phyloP scores from a whole-genome alignment of 1,140 invertebrate genomes.

The Vanessa atalanta region DNA sequence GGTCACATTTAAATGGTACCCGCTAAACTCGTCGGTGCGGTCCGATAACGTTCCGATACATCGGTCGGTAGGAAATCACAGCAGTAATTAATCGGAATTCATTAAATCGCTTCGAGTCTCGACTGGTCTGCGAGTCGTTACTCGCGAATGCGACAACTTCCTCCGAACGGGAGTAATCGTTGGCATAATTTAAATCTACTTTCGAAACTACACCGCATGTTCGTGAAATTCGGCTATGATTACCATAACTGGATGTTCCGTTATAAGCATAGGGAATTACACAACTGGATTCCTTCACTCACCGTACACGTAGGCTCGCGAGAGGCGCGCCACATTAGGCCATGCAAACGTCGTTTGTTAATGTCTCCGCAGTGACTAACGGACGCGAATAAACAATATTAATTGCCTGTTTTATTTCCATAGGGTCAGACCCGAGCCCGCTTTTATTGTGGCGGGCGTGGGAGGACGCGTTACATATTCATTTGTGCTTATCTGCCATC shows the following conservation, averaged over 20 bases:
- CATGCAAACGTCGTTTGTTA: slow-evolving; percentile 40
- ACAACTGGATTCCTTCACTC: slow-evolving; percentile 65
- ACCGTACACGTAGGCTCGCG: slow-evolving; percentile 43
- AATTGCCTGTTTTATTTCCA: slow-evolving; percentile 71
- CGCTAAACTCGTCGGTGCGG: slow-evolving; percentile 41
- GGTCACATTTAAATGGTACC: slow-evolving; percentile 25
- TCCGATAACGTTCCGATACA: slow-evolving; percentile 35
- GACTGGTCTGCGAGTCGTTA: slow-evolving; percentile 27
- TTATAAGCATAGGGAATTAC: slow-evolving; percentile 72
- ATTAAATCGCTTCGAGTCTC: slow-evolving; percentile 31
- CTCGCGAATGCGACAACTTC: slow-evolving; percentile 37
- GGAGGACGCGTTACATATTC: slow-evolving; percentile 71
- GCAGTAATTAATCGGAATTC: slow-evolving; percentile 36
- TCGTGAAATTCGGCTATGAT: slow-evolving; percentile 76
- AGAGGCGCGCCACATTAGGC: slow-evolving; percentile 48
- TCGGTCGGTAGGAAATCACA: slow-evolving; percentile 33
- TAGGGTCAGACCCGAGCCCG: slow-evolving; percentile 54
- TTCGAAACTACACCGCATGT: slow-evolving; percentile 57
- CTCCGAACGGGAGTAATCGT: slow-evolving; percentile 35
- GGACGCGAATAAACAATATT: slow-evolving; percentile 72
- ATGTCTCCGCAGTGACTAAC: slow-evolving; percentile 65
- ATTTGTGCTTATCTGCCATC: slow-evolving; percentile 72
- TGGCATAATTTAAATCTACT: slow-evolving; percentile 57
- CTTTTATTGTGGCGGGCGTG: slow-evolving; percentile 59
- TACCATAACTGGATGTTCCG: slow-evolving; percentile 79